Evolutionary conservation across 37 sponge, comb jelly and placozoan species (phyloP).

Genomic region (Cladorhizidae sp.): DNA sequence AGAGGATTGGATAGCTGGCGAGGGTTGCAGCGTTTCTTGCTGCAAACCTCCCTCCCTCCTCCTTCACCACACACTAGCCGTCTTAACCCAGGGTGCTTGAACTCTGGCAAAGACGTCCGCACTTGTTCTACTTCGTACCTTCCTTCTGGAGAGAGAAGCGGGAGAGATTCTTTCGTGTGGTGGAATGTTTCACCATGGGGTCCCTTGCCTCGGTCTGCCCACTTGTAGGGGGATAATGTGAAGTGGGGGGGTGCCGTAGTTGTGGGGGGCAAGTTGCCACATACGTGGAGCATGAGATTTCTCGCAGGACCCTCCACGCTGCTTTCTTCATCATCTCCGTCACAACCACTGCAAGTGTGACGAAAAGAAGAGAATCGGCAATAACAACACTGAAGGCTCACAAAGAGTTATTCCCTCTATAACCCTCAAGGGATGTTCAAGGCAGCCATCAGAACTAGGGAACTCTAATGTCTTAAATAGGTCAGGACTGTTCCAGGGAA

Average conservation of each 20-base stretch:
- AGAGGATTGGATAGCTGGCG: background rate
- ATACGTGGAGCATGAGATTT: background rate
- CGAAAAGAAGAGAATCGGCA: background rate
- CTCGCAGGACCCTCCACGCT: constrained; percentile 42
- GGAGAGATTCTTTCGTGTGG: constrained; percentile 16
- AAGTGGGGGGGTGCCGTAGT: background rate
- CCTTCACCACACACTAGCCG: too few relatives aligned
- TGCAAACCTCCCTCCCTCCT: background rate
- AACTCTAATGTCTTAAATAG: too few relatives aligned
- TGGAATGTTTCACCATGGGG: constrained; percentile 10
- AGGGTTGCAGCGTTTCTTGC: constrained; percentile 39
- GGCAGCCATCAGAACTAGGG: too few relatives aligned
- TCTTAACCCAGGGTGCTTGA: constrained; percentile 38
- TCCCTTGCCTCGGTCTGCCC: background rate
- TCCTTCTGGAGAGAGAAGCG: constrained; percentile 26
- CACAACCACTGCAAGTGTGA: constrained; percentile 49
- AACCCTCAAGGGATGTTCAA: too few relatives aligned
- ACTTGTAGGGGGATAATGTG: background rate
- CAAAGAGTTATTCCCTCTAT: too few relatives aligned
- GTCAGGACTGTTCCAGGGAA: too few relatives aligned
- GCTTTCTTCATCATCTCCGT: constrained; percentile 88
- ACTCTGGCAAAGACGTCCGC: constrained; percentile 7
- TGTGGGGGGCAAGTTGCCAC: background rate
- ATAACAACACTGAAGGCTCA: too few relatives aligned
- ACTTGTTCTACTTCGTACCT: constrained; percentile 5